Evolutionary conservation across 2,888 invertebrate genomes (phyloP), one percentile per base, ranked within the genome.

Genomic region (Gymnoscelis rufifasciata): DNA sequence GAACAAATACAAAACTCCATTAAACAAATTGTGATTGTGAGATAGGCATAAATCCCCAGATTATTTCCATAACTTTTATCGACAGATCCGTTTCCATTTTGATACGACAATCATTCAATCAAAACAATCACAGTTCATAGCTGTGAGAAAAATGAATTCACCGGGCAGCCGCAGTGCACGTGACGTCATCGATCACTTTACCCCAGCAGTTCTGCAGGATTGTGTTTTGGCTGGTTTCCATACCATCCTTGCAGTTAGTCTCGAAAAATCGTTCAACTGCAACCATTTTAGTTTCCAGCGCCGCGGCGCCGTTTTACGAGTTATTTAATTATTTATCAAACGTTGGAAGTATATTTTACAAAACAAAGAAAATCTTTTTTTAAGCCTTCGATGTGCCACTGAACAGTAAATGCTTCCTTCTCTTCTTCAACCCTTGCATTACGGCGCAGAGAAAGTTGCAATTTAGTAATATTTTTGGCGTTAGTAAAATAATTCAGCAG

Each of bases 71-170:
- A 7, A 8, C 12, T 31, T 40, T 31, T 40, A 40, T 40, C 24
- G 31, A 13, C 30, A 39, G 38, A 29, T 40, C 30, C 35, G 42
- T 42, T 35, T 35, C 3, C 15, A 7, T n/a, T 38, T 19, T 39
- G 35, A 36, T 23, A 19, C 41, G 68, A 72, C 78, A 75, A 78
- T 78, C 78, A 76, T 77, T 68, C 72, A 78, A 78, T 78, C 68
- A 75, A 61, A 68, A 58, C 65, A 58, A 67, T 73, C 71, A 70
- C 68, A 69, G 65, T 67, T 65, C 62, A 68, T 66, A 67, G 66
- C 62, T 65, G 31, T 8, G 31, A 68, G 78, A 80, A 83, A 68
- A 61, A 64, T 66, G 13, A 7, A 69, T 71, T 64, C 64, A 62
- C 59, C 71, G 73, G 58, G 58, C 54, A 56, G 66, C 72, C 69